Base-by-base conservation (phyloP, 2,888 invertebrate genomes). In the Drosophila phalerata region DNA sequence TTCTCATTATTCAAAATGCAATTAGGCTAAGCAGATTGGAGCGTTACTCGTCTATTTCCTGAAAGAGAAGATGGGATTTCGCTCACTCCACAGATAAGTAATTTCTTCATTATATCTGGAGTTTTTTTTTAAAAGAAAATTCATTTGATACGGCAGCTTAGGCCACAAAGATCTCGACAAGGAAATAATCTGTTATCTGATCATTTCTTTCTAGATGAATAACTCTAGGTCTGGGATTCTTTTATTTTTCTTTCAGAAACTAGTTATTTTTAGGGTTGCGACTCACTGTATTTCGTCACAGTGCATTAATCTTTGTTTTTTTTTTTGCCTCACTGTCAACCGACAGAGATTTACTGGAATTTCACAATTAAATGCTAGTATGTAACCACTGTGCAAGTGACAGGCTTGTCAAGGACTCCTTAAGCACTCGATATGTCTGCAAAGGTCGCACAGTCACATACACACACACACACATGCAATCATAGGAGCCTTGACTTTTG, bases 401-500 rank as follows among this genome's bases (percentile, higher is more conserved):
- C 63, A 65, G 68, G 77, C 73, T 65, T 77, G 73, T 64, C 70
- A 79, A 77, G 77, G 77, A 78, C 77, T 72, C 40, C 38, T 49
- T 53, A 38, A 42, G 57, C 67, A 74, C 72, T 80, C 67, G 74
- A 71, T 79, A 60, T 49, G 56, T 47, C 66, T 67, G 74, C 76
- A 88, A 87, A 87, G 85, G 85, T 89, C 88, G 84, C 57, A 76
- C 60, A 69, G 34, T 49, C 25, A 34, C 15, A 22, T 19, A 34
- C 22, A 34, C 25, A 32, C 25, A 56, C 11, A 13, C 22, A 40
- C 37, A 37, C 11, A 72, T 64, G 60, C 69, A 56, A 9, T 30
- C 56, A 25, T 53, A 63, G 73, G 74, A 88, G 82, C 85, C 85
- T 89, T 86, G 85, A 86, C 89, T 86, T 86, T 86, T 86, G 82